Percentiles rank a stretch among this genome's conserved stretches.
Conservation (phyloP, 2,113 vertebrate genomes). For the Sardina pilchardus region DNA sequence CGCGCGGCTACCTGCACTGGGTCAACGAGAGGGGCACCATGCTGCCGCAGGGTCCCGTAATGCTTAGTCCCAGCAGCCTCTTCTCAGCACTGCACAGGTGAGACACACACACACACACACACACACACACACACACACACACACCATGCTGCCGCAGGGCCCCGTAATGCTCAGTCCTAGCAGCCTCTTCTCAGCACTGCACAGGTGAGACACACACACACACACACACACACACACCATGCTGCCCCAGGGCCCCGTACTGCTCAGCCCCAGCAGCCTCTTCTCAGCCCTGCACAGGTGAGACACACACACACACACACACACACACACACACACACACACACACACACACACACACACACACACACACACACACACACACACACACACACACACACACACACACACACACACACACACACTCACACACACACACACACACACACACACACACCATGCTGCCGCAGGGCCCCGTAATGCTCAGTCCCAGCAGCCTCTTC, state of each 20-base stretch:
- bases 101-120: not conserved
- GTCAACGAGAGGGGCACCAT: constrained; percentile 94
- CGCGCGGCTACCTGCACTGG: constrained; percentile 94
- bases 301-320: not conserved
- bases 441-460: constrained; percentile 73
- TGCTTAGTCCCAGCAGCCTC: constrained; percentile 94
- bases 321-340: no score
- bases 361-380: no score
- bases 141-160: no score
- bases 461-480: constrained; percentile 88
- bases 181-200: no score
- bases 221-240: constrained; percentile 66
- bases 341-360: no score
- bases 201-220: not conserved
- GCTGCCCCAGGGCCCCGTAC: not conserved
- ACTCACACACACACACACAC: no score
- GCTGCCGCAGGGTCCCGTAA: constrained; percentile 88
- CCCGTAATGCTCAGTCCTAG: no score
- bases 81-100: constrained; percentile 97
- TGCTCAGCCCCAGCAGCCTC: no score
- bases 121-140: constrained; percentile 16
- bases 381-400: no score
- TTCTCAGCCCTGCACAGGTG: not conserved
- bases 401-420: no score
- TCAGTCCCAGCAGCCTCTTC: constrained; percentile 96